phyloP scores from a whole-genome alignment of 2,888 invertebrate species.

The Chorisops tibialis region DNA sequence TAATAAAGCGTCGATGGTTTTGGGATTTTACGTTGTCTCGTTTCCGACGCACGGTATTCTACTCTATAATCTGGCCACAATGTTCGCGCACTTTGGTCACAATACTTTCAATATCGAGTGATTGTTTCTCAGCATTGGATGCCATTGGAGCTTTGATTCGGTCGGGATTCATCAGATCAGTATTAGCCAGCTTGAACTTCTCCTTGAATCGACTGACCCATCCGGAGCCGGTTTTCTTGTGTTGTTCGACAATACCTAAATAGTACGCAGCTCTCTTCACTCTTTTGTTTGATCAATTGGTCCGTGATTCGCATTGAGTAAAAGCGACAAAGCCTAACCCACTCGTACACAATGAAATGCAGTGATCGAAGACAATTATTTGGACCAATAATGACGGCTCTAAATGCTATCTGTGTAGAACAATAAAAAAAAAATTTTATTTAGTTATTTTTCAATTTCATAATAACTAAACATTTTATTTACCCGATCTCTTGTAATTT shows the following conservation, averaged over 20 bases:
- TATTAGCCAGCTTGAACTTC: slow-evolving; percentile 28
- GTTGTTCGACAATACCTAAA: slow-evolving; percentile 24
- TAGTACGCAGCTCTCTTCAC: slow-evolving; percentile 26
- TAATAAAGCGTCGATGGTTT: no score
- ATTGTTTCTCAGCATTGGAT: slow-evolving; percentile 22
- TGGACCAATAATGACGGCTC: slow-evolving; percentile 66
- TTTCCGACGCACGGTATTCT: slow-evolving; percentile 13
- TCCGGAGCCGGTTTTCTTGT: slow-evolving; percentile 24
- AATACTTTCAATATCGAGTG: slow-evolving; percentile 29
- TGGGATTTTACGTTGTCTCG: no score
- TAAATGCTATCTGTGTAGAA: slow-evolving; percentile 67
- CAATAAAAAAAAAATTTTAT: no score
- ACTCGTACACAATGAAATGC: slow-evolving; percentile 12
- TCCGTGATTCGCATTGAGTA: slow-evolving; percentile 22
- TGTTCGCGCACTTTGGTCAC: slow-evolving; percentile 20
- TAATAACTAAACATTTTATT: no score
- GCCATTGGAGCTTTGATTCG: slow-evolving; percentile 22
- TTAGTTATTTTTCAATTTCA: no score
- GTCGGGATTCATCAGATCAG: slow-evolving; percentile 26
- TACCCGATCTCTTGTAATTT: slow-evolving; percentile 85
- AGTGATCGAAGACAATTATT: slow-evolving; percentile 2
- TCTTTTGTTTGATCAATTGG: slow-evolving; percentile 20
- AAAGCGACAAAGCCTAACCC: slow-evolving; percentile 19
- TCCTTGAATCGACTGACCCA: slow-evolving; percentile 30
- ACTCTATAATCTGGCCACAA: background rate